A percentile compares a stretch with the other conserved stretches of the same genome.
phyloP scores from a whole-genome alignment of 2,797 vertebrate genomes.

The Phataginus tricuspis region DNA sequence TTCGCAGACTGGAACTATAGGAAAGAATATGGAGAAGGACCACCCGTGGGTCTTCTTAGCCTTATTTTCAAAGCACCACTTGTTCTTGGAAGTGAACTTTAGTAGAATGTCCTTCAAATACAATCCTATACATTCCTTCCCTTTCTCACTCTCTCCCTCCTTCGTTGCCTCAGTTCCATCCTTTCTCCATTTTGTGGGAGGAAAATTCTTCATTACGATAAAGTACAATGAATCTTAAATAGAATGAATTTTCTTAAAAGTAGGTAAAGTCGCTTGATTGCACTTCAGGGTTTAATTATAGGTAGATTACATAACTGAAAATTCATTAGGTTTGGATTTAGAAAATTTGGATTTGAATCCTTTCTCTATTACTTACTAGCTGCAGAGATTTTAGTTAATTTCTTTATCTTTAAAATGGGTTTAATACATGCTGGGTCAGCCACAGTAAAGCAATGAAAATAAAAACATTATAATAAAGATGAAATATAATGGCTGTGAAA shows the following conservation, averaged over 20 bases:
- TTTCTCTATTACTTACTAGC: not conserved
- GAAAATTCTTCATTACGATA: not conserved
- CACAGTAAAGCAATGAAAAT: not conserved
- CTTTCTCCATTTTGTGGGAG: not conserved
- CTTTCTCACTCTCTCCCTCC: not conserved
- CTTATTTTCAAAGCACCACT: not conserved
- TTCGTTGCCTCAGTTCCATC: not conserved
- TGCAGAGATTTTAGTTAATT: not conserved
- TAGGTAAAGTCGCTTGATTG: not conserved
- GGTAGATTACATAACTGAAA: not conserved
- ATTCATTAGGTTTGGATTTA: not conserved
- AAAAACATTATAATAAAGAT: not conserved
- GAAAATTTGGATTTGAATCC: conserved; percentile 4
- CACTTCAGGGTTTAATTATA: not conserved
- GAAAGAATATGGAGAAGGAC: not conserved
- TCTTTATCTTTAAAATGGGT: conserved; percentile 1
- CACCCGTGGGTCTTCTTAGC: not conserved
- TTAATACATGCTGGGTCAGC: not conserved
- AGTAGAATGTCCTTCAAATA: not conserved
- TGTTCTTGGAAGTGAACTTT: not conserved
- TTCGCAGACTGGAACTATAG: not conserved
- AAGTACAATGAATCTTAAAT: not conserved
- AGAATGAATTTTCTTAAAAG: not conserved
- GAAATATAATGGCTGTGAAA: not conserved
- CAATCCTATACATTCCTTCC: not conserved